Percentiles rank a stretch among this genome's conserved stretches.
Evolutionary conservation across 2,888 invertebrate species (phyloP).

Genomic region (Tenthredo scrophulariae): DNA sequence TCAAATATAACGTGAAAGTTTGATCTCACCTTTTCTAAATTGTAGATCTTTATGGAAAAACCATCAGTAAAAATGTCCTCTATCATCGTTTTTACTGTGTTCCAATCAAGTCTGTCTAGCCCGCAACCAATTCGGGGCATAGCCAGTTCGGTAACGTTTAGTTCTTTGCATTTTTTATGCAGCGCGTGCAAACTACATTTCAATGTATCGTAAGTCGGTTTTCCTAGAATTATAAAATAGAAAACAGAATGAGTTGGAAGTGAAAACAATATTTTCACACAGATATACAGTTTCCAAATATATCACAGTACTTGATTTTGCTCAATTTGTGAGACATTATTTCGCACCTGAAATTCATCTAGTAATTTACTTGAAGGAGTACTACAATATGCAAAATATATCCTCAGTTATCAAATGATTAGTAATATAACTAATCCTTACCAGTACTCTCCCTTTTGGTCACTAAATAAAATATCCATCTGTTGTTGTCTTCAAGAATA

Average conservation of each 20-base stretch:
- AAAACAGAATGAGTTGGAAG: background rate
- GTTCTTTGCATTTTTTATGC: conserved; percentile 76
- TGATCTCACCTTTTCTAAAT: conserved; percentile 73
- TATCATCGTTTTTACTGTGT: conserved; percentile 79
- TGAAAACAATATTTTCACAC: background rate
- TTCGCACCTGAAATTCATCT: background rate
- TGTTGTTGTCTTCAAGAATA: conserved; percentile 51
- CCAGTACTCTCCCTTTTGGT: conserved; percentile 73
- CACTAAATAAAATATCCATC: conserved; percentile 71
- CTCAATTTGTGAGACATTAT: background rate
- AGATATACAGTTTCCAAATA: background rate
- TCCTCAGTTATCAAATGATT: background rate
- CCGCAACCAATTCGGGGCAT: conserved; percentile 86
- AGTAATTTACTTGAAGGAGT: background rate
- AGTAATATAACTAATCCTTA: conserved; percentile 61
- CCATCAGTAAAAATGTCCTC: conserved; percentile 79
- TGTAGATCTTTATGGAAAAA: conserved; percentile 80
- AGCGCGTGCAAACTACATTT: conserved; percentile 66
- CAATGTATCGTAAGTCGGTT: conserved; percentile 64
- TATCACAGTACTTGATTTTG: background rate
- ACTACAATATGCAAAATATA: background rate
- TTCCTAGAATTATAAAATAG: conserved; percentile 60
- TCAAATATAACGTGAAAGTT: conserved; percentile 11
- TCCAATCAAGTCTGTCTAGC: conserved; percentile 84
- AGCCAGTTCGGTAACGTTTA: conserved; percentile 80